Evolutionary conservation across 2,113 vertebrate genomes (phyloP).

Genomic region (Taurulus bubalis): DNA sequence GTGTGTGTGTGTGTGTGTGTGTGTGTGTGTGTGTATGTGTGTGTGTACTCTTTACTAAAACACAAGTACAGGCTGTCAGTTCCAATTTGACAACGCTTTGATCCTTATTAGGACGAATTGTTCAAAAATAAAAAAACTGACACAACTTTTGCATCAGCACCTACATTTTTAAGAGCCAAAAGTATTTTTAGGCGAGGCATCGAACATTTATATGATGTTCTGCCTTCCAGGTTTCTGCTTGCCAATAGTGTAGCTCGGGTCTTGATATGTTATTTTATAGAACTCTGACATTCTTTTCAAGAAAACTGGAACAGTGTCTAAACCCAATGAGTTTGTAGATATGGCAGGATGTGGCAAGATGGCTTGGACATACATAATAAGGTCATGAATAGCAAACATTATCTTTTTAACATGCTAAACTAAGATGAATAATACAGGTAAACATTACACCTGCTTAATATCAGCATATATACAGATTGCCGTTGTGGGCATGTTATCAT

Average conservation of each 20-base stretch:
- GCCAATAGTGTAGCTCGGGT: constrained; percentile 9
- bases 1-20: not conserved
- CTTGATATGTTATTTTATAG: constrained; percentile 39
- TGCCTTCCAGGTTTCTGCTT: constrained; percentile 32
- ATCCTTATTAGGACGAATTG: constrained; percentile 50
- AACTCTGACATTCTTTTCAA: constrained; percentile 3
- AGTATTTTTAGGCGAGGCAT: constrained; percentile 24
- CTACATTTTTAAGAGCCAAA: constrained; percentile 40
- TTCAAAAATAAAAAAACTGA: constrained; percentile 42
- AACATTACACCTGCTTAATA: not conserved
- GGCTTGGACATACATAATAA: not conserved
- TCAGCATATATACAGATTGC: not conserved
- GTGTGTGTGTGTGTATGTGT: not conserved
- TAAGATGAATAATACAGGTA: not conserved
- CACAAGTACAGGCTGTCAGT: constrained; percentile 48
- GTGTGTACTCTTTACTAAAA: constrained; percentile 33
- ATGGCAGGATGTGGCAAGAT: not conserved
- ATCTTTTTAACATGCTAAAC: not conserved
- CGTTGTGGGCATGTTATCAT: not conserved
- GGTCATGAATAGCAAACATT: not conserved
- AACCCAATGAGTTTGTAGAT: not conserved
- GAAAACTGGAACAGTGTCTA: not conserved
- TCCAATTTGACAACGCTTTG: constrained; percentile 63
- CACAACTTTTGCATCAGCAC: constrained; percentile 52
- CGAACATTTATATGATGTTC: not conserved